phyloP scores from a whole-genome alignment of 2,888 invertebrate genomes.

The Athalia rosae region DNA sequence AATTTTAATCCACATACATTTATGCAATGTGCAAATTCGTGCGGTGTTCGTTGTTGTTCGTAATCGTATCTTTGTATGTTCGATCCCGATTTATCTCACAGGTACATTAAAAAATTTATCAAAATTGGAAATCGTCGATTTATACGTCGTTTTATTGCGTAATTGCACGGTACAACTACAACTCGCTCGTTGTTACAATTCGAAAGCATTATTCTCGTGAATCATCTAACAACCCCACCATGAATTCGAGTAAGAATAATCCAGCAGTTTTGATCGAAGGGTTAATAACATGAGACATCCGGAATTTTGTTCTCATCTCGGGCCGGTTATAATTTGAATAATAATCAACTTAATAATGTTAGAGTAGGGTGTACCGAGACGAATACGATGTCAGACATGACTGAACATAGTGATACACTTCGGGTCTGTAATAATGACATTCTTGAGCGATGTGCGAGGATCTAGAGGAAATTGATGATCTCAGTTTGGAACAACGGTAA shows the following conservation, averaged over 20 bases:
- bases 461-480: not conserved
- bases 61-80: not conserved
- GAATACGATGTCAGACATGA: constrained; percentile 4
- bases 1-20: not conserved
- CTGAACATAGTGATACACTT: constrained; percentile 56
- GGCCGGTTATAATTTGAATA: constrained; percentile 34
- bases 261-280: constrained; percentile 21
- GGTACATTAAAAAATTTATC: not conserved
- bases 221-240: constrained; percentile 8
- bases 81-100: constrained; percentile 1
- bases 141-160: constrained; percentile 23
- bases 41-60: not conserved
- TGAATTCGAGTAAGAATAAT: not conserved
- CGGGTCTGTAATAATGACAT: not conserved
- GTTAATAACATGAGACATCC: constrained; percentile 29
- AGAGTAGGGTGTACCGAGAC: not conserved
- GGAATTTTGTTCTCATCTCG: constrained; percentile 9
- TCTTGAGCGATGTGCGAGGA: too few species aligned
- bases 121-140: not conserved
- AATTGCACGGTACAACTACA: constrained; percentile 2
- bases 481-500: constrained; percentile 9
- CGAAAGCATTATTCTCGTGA: too few species aligned
- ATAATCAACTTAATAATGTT: too few species aligned
- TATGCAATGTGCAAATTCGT: not conserved
- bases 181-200: too few species aligned